Conservation (phyloP, 2,888 invertebrate genomes). For the Torymus aiolomorphi region DNA sequence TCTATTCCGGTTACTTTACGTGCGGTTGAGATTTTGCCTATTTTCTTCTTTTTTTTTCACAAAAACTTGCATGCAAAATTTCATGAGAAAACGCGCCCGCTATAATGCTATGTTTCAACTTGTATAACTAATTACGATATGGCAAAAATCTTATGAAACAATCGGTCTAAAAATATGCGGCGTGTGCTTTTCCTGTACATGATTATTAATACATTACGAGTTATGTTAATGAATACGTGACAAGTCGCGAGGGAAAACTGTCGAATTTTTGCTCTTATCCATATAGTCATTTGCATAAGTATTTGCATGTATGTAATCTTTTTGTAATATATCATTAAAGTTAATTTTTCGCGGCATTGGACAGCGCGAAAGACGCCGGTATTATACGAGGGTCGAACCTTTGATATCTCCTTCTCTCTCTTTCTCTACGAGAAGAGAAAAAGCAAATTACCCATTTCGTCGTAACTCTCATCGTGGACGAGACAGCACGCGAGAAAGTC, state of each 20-base stretch:
- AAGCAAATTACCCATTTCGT: constrained; percentile 34
- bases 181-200: too few species aligned
- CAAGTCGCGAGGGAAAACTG: background rate
- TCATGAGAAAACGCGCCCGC: too few species aligned
- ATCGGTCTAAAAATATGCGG: too few species aligned
- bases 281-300: constrained; percentile 18
- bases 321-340: constrained; percentile 10
- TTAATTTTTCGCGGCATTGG: constrained; percentile 10
- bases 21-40: background rate
- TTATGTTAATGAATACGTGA: background rate
- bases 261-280: background rate
- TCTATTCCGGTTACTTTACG: constrained; percentile 11
- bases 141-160: too few species aligned
- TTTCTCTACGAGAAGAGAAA: constrained; percentile 13
- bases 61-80: too few species aligned
- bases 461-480: constrained; percentile 11
- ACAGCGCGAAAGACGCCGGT: too few species aligned
- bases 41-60: background rate
- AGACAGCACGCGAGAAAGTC: background rate
- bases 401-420: background rate
- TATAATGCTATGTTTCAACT: too few species aligned
- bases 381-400: too few species aligned
- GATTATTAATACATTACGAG: too few species aligned
- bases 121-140: too few species aligned
- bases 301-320: constrained; percentile 5